Conservation (phyloP, 2,888 invertebrate species). For the Merodon equestris region DNA sequence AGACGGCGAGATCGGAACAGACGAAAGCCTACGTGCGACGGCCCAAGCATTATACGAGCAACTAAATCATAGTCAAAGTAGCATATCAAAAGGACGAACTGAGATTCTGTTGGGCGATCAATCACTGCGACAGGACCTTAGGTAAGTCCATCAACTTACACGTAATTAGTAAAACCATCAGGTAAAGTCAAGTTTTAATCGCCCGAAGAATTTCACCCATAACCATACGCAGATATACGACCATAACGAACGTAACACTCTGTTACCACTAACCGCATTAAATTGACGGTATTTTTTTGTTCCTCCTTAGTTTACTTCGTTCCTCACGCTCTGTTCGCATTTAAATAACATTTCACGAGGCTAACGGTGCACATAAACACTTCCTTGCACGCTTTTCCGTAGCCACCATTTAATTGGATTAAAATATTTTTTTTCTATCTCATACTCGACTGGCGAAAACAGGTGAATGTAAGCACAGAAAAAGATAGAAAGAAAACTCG, state of each 20-base stretch:
- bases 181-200: neutral
- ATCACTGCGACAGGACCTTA: slow-evolving; percentile 75
- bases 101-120: slow-evolving; percentile 79
- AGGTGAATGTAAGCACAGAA: neutral
- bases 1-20: slow-evolving; percentile 73
- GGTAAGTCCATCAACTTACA: slow-evolving; percentile 73
- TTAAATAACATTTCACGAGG: slow-evolving; percentile 26
- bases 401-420: slow-evolving; percentile 40
- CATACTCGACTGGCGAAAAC: too few species aligned
- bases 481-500: slow-evolving; percentile 20
- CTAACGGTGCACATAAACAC: slow-evolving; percentile 38
- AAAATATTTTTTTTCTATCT: slow-evolving; percentile 28
- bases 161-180: neutral
- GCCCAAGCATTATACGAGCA: slow-evolving; percentile 71
- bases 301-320: too few species aligned
- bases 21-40: slow-evolving; percentile 67
- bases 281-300: slow-evolving; percentile 2
- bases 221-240: slow-evolving; percentile 14
- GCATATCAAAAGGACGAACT: slow-evolving; percentile 79
- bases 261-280: slow-evolving; percentile 35
- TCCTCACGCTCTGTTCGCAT: neutral
- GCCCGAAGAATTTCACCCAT: slow-evolving; percentile 20
- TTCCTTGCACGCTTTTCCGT: slow-evolving; percentile 29
- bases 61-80: slow-evolving; percentile 76
- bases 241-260: slow-evolving; percentile 8